Conservation (phyloP, 2,797 vertebrate species). For the Crypturellus tataupa region DNA sequence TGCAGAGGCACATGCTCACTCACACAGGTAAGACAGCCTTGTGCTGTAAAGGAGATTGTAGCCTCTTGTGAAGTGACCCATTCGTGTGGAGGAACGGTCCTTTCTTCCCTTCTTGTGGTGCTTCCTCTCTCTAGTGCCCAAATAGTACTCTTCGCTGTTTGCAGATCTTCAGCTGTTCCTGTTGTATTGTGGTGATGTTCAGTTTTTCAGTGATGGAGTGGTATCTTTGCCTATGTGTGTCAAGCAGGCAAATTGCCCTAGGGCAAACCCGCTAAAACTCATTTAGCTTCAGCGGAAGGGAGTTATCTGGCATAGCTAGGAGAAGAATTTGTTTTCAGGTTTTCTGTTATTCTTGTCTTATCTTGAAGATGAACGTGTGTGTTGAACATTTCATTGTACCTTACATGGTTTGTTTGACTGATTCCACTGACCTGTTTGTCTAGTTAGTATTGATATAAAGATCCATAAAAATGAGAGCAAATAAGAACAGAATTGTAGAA, state of each 20-base stretch:
- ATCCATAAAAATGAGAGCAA: background rate
- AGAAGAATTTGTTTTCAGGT: background rate
- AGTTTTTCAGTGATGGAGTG: background rate
- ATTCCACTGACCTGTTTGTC: background rate
- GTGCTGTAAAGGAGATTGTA: background rate
- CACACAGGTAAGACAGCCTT: conserved; percentile 87
- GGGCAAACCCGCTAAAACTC: background rate
- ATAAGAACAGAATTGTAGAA: background rate
- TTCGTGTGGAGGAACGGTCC: accelerated
- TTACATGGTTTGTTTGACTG: background rate
- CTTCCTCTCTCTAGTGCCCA: background rate
- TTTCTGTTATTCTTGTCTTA: background rate
- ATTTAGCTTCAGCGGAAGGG: background rate
- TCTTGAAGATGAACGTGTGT: background rate
- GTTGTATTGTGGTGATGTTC: background rate
- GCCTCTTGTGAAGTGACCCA: background rate
- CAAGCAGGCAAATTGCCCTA: background rate
- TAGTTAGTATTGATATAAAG: background rate
- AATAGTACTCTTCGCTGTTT: background rate
- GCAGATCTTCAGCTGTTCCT: background rate
- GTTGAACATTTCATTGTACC: background rate
- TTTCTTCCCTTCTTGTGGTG: background rate
- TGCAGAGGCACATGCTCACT: conserved; percentile 95
- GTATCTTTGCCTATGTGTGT: background rate
- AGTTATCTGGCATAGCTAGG: background rate